These are phyloP conservation scores for Dermolepida albohirtum DNA, from an alignment of 2,888 invertebrate species.

Conservation along the genomic window DNA sequence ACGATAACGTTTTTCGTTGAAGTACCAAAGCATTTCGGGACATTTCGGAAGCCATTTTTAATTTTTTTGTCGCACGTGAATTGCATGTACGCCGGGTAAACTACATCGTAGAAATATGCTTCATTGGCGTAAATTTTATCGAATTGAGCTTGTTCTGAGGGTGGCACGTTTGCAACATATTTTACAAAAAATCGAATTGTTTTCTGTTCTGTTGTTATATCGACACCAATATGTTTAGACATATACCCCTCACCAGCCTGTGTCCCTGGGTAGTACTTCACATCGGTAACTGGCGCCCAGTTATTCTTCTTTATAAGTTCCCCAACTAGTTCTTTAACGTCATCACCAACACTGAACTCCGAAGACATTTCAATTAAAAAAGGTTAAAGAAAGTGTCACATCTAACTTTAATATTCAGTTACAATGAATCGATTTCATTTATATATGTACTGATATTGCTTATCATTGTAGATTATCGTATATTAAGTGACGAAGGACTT, in stretches of 20 bases:
- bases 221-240: slow-evolving; percentile 39
- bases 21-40: slow-evolving; percentile 23
- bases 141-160: not conserved
- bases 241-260: slow-evolving; percentile 44
- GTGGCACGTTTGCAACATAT: slow-evolving; percentile 1
- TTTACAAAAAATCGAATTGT: slow-evolving; percentile 26
- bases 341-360: slow-evolving; percentile 2
- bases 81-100: slow-evolving; percentile 31
- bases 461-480: no score
- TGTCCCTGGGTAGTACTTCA: not conserved
- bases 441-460: no score
- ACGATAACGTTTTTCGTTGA: slow-evolving; percentile 38
- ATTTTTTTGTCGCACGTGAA: slow-evolving; percentile 34
- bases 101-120: slow-evolving; percentile 35
- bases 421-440: no score
- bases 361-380: no score
- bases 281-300: slow-evolving; percentile 1
- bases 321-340: not conserved
- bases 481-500: no score
- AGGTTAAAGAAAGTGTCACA: no score
- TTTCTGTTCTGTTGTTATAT: slow-evolving; percentile 27
- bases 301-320: slow-evolving; percentile 4
- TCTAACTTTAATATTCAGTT: no score
- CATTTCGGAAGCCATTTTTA: slow-evolving; percentile 21
- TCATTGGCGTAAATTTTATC: slow-evolving; percentile 37